These are phyloP conservation scores for Minunthozetes semirufus DNA, from an alignment of 2,888 invertebrate species.

Conservation along the genomic window DNA sequence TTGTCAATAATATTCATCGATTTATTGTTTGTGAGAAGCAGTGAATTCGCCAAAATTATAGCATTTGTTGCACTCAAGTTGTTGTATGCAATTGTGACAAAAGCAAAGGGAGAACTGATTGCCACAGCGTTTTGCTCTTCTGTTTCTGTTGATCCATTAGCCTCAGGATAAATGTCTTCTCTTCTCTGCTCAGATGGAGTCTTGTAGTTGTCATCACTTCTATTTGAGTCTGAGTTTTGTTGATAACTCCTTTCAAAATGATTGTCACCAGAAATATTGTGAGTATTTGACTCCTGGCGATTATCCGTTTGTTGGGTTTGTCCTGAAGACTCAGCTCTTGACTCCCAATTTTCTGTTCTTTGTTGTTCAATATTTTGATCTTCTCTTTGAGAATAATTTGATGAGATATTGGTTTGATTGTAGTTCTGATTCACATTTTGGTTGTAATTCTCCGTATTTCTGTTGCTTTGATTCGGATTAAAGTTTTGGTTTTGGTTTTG, in stretches of 20 bases:
- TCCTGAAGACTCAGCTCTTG: no score
- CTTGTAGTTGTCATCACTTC: no score
- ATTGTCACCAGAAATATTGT: no score
- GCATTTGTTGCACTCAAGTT: constrained; percentile 36
- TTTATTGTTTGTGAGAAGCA: constrained; percentile 30
- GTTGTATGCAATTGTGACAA: constrained; percentile 35
- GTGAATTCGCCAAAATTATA: constrained; percentile 36
- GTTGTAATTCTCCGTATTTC: not conserved
- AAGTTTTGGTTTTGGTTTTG: not conserved
- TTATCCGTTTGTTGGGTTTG: no score
- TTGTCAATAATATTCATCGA: not conserved
- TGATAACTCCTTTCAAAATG: no score
- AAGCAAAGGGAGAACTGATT: constrained; percentile 33
- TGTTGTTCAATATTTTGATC: no score
- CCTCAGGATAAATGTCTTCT: no score
- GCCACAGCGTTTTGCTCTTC: not conserved
- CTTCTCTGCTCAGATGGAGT: not conserved
- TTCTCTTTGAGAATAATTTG: no score
- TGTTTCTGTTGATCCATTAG: not conserved
- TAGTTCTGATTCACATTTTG: not conserved
- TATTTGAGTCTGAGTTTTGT: not conserved
- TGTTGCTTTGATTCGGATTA: not conserved
- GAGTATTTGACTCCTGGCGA: no score
- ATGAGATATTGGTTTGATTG: not conserved
- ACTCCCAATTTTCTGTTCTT: no score